phyloP scores from a whole-genome alignment of 2,888 invertebrate genomes.

The Nowickia ferox region DNA sequence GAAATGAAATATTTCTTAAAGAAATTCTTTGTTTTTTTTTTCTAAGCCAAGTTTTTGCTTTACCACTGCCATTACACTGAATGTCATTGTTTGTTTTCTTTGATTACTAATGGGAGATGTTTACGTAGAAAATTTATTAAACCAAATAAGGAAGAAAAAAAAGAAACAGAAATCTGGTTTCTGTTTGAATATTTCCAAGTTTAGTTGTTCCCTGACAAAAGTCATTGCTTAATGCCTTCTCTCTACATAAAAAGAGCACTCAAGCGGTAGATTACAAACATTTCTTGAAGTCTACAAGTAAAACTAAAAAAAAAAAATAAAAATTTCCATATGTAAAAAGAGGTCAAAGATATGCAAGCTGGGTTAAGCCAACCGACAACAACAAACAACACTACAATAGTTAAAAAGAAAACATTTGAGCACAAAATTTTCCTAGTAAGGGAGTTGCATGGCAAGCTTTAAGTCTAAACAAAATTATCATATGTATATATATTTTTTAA shows the following conservation, averaged over 20 bases:
- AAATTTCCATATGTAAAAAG: conserved; percentile 53
- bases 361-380: conserved; percentile 25
- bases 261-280: conserved; percentile 64
- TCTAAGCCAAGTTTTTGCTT: conserved; percentile 10
- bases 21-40: conserved; percentile 44
- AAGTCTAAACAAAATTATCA: background rate
- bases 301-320: conserved; percentile 14
- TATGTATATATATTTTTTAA: background rate
- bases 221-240: conserved; percentile 7
- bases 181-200: conserved; percentile 21
- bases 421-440: conserved; percentile 13
- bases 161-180: background rate
- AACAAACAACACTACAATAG: conserved; percentile 33
- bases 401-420: background rate
- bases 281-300: background rate
- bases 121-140: conserved; percentile 50
- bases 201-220: conserved; percentile 5
- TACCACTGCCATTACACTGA: background rate
- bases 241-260: conserved; percentile 34
- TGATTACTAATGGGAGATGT: conserved; percentile 54
- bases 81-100: conserved; percentile 34
- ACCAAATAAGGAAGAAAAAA: no score
- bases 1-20: conserved; percentile 59
- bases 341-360: conserved; percentile 40
- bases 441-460: conserved; percentile 13